phyloP scores from a whole-genome alignment of 2,888 invertebrate genomes.

The Calameuta pallipes region DNA sequence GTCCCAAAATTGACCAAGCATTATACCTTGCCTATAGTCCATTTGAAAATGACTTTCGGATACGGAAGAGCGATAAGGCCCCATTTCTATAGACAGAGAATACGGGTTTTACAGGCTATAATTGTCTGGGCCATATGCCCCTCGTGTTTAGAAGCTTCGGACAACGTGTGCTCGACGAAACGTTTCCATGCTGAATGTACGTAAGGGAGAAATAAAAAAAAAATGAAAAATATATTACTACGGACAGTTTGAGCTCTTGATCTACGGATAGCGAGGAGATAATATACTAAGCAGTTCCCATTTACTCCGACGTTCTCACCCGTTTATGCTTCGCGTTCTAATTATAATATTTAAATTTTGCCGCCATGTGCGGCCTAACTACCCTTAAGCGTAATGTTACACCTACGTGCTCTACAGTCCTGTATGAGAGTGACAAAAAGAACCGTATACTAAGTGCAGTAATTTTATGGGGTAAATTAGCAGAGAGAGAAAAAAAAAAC shows the following conservation, averaged over 20 bases:
- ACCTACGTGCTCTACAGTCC: neutral
- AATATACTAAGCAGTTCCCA: neutral
- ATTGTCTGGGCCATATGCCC: neutral
- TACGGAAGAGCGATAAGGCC: neutral
- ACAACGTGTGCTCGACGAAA: neutral
- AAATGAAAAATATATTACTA: neutral
- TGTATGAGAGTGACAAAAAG: conserved; percentile 6
- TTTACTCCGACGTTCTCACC: neutral
- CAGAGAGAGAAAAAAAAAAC: conserved; percentile 37
- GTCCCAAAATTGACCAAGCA: neutral
- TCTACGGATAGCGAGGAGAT: neutral
- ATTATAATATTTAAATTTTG: conserved; percentile 63
- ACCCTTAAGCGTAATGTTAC: neutral
- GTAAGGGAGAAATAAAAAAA: neutral
- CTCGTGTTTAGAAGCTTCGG: neutral
- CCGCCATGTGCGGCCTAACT: conserved; percentile 49
- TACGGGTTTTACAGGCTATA: neutral
- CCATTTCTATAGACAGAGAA: neutral
- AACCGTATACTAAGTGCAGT: neutral
- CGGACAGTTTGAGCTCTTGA: neutral
- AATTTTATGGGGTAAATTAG: neutral
- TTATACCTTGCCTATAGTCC: neutral
- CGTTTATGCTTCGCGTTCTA: conserved; percentile 29
- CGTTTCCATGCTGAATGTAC: neutral
- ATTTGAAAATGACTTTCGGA: neutral